Conservation (phyloP, 92 coral and sea anemone genomes). For the Epizoanthus stellaris region DNA sequence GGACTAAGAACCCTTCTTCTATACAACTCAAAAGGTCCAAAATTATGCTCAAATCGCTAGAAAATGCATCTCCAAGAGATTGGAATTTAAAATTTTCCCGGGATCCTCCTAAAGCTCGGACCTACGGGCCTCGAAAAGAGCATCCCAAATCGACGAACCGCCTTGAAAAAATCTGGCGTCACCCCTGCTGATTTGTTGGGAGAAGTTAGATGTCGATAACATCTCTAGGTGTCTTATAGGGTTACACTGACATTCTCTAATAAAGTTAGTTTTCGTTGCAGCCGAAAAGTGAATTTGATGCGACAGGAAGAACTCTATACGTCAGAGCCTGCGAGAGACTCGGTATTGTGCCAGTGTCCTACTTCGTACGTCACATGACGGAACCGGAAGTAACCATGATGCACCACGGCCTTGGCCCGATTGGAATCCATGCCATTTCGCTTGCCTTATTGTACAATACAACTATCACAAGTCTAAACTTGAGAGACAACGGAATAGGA, state of each 20-base stretch:
- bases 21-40: too few species aligned
- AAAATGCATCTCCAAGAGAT: too few species aligned
- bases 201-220: too few species aligned
- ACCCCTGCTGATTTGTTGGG: too few species aligned
- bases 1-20: too few species aligned
- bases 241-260: neutral
- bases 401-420: constrained; percentile 92
- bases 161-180: neutral
- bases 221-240: too few species aligned
- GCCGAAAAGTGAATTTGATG: constrained; percentile 75
- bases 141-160: too few species aligned
- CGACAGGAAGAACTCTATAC: constrained; percentile 83
- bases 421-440: constrained; percentile 81
- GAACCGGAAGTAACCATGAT: constrained; percentile 82
- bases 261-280: constrained; percentile 32
- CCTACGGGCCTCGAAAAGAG: too few species aligned
- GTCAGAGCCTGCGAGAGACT: constrained; percentile 85
- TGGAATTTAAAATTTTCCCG: too few species aligned
- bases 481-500: constrained; percentile 91
- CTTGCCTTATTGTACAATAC: constrained; percentile 81
- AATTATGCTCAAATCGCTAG: too few species aligned
- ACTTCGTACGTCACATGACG: constrained; percentile 90
- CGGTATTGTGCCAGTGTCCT: constrained; percentile 90
- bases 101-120: too few species aligned
- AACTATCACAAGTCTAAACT: constrained; percentile 74